Base-by-base conservation (phyloP, 92 coral and sea anemone genomes). In the Zoanthus sansibaricus region DNA sequence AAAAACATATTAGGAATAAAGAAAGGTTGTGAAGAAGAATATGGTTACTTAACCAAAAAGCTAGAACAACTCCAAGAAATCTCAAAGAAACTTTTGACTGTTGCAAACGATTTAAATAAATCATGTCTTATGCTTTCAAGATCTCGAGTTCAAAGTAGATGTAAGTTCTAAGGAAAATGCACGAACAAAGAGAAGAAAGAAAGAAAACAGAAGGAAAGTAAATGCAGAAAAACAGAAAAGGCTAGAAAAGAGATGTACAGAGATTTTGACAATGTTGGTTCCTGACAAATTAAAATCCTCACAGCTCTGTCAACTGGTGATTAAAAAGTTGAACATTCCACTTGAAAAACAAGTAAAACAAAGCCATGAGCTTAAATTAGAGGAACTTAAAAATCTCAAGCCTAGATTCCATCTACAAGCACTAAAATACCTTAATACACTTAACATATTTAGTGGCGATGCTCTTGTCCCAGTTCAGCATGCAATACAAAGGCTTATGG, bases 251-350 rank as follows among this genome's bases (percentile, higher is more conserved):
- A 83, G 87, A 46, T 83, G 87, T 66, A 18, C 78, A 83, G 87
- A 83, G 87, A 83, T 83, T 68, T 68, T 84, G 58, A 68, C 77
- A 51, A 51, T 62, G 58, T 84, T 84, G 64, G 64, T 84, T 68
- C 58, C 64, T 51, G 87, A 84, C 87, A 84, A 84, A 84, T 68
- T 51, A 84, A 84, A 62, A 84, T 84, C 87, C 13, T 25, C 68
- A 14, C 68, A 49, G 54, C 54, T 49, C 54, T 49, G 54, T 49
- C 54, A 49, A 49, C 54, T 49, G 54, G 54, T 49, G 54, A 49
- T 49, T 49, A 49, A 49, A 49, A 49, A 49, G 54, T 4, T 1
- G 54, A 49, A 49, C 7, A 49, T 49, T 49, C 54, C 54, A 49
- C 54, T 49, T 49, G 54, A 49, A 49, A 49, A 49, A 49, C 54